These are phyloP conservation scores for Amniataba percoides DNA, from an alignment of 2,797 vertebrate genomes.

Conservation along the genomic window DNA sequence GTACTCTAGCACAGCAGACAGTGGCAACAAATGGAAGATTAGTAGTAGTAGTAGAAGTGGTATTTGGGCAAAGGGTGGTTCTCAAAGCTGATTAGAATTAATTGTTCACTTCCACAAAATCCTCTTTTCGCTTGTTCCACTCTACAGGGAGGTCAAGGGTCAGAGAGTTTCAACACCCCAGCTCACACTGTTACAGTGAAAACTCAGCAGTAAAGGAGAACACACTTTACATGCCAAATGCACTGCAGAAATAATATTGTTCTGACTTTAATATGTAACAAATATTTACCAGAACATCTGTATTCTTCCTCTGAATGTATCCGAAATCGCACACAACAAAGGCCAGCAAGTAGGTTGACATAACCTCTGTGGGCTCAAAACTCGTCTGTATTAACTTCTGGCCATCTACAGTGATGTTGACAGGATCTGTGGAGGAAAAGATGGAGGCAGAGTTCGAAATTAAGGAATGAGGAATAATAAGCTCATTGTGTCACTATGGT, in stretches of 20 bases:
- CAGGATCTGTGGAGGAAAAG: slow-evolving; percentile 59
- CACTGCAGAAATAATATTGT: background rate
- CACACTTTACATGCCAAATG: background rate
- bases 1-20: background rate
- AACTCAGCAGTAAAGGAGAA: background rate
- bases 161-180: background rate
- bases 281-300: slow-evolving; percentile 68
- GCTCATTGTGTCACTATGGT: background rate
- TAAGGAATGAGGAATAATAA: background rate
- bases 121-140: background rate
- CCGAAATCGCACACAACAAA: slow-evolving; percentile 90
- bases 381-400: slow-evolving; percentile 50
- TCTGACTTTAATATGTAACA: background rate
- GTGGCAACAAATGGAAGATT: background rate
- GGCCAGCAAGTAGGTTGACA: slow-evolving; percentile 95
- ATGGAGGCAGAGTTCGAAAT: background rate
- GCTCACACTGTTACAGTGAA: background rate
- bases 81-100: background rate
- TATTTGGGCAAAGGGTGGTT: background rate
- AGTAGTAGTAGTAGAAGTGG: background rate
- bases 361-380: slow-evolving; percentile 87
- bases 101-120: background rate
- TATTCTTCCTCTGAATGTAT: fast-evolving
- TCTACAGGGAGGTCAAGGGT: background rate
- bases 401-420: fast-evolving